Percentiles rank a stretch among this genome's conserved stretches.
Conservation (phyloP, 1,140 invertebrate genomes). For the Zaprionus vittiger region DNA sequence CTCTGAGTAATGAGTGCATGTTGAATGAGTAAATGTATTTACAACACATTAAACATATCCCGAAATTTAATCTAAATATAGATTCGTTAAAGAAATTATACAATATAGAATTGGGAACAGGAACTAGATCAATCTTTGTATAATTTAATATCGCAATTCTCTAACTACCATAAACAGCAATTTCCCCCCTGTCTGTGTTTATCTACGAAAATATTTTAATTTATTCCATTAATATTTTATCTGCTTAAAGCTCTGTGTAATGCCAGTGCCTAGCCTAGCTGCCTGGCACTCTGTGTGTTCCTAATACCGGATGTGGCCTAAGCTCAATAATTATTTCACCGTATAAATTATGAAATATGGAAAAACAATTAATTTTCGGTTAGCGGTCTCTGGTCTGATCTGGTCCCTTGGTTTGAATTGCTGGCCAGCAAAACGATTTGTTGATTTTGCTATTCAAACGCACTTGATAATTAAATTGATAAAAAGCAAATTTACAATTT, state of each 20-base stretch:
- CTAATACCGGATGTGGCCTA: slow-evolving; percentile 71
- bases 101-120: background rate
- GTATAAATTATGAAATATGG: slow-evolving; percentile 72
- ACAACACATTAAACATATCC: background rate
- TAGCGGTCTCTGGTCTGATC: slow-evolving; percentile 36
- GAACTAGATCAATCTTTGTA: background rate
- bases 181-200: background rate
- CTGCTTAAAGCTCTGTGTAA: slow-evolving; percentile 46
- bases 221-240: slow-evolving; percentile 69
- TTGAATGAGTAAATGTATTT: background rate
- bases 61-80: slow-evolving; percentile 1
- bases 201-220: slow-evolving; percentile 45
- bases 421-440: slow-evolving; percentile 27
- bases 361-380: slow-evolving; percentile 75
- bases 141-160: background rate
- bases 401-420: slow-evolving; percentile 18
- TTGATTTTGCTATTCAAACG: slow-evolving; percentile 34
- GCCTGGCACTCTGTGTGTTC: background rate
- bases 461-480: slow-evolving; percentile 39
- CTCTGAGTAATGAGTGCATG: slow-evolving; percentile 35
- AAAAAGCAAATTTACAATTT: slow-evolving; percentile 26
- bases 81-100: background rate
- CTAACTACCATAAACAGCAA: slow-evolving; percentile 1
- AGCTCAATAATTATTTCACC: slow-evolving; percentile 71
- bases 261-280: background rate